Conservation (phyloP, 2,888 invertebrate species). For the Enchytraeus crypticus region DNA sequence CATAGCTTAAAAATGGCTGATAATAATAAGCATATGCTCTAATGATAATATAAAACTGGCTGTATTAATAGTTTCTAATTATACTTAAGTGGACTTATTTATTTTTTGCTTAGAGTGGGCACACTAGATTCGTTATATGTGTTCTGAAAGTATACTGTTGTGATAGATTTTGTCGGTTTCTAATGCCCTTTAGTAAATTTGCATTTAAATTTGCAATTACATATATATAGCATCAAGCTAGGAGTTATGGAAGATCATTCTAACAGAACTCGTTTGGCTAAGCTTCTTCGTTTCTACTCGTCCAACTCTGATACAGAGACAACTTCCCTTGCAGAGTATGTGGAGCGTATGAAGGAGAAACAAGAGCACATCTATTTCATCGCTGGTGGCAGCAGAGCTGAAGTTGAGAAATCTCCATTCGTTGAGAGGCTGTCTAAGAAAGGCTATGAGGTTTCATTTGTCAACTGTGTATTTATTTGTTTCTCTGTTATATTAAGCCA, state of each 20-base stretch:
- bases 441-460: slow-evolving; percentile 65
- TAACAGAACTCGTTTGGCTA: slow-evolving; percentile 88
- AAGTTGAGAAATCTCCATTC: slow-evolving; percentile 80
- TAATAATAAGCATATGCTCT: no score
- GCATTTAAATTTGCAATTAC: no score
- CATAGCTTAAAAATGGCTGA: no score
- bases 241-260: slow-evolving; percentile 96
- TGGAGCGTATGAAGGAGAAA: slow-evolving; percentile 84
- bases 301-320: slow-evolving; percentile 60
- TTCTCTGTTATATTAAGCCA: neutral
- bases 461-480: neutral
- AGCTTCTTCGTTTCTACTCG: slow-evolving; percentile 77
- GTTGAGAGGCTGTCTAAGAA: slow-evolving; percentile 84
- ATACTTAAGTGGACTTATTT: no score
- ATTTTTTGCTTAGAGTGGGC: no score
- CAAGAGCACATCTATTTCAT: slow-evolving; percentile 94
- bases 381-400: slow-evolving; percentile 83
- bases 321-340: slow-evolving; percentile 78
- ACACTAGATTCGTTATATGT: no score
- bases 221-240: slow-evolving; percentile 73
- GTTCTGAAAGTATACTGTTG: no score
- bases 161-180: no score
- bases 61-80: no score
- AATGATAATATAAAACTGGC: no score
- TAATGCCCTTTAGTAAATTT: no score